Evolutionary conservation across 2,888 invertebrate species (phyloP), one percentile per base, ranked within the genome.

Genomic region (Papilio elwesi): DNA sequence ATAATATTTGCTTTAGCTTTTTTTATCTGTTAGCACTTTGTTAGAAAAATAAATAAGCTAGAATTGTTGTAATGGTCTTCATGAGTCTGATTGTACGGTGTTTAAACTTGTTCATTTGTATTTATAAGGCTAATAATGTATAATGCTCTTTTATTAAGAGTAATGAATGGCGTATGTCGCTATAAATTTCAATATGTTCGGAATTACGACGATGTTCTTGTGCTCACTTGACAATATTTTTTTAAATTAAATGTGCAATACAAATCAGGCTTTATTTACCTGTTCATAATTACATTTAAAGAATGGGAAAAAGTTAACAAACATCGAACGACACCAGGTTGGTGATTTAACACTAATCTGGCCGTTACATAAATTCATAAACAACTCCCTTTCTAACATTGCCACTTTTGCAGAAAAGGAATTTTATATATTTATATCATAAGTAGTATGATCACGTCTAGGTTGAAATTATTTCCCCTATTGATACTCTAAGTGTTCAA

Each of bases 141-240:
- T 62, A 68, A 68, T 72, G 52, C n/a, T 68, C 3, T 49, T 72
- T 16, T 48, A 68, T 64, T 51, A 57, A 51, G 57, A 73, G 38
- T 63, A 43, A 72, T 15, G 51, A 43, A 72, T 15, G 51, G 16
- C 11, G n/a, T 15, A 5, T 62, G 49, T 38, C 64, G 26, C 53
- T 11, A 72, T 73, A 64, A 68, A 73, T 73, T 51, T 68, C 64
- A 68, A 68, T 73, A 16, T 55, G n/a, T 36, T n/a, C 15, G 36
- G n/a, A 65, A 51, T 59, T 15, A 16, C 38, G 55, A n/a, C 16
- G 26, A 47, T 52, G 65, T 64, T n/a, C 13, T 11, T 26, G 12
- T 65, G 11, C 12, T 49, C 64, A 26, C 49, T 65, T 65, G 48
- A 51, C 13, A 65, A 51, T 65, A 13, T 26, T 48, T 65, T 26